Evolutionary conservation across 37 sponge, comb jelly and placozoan species (phyloP), one percentile per base, ranked within the genome.

Genomic region (Dysidea cf. avara): DNA sequence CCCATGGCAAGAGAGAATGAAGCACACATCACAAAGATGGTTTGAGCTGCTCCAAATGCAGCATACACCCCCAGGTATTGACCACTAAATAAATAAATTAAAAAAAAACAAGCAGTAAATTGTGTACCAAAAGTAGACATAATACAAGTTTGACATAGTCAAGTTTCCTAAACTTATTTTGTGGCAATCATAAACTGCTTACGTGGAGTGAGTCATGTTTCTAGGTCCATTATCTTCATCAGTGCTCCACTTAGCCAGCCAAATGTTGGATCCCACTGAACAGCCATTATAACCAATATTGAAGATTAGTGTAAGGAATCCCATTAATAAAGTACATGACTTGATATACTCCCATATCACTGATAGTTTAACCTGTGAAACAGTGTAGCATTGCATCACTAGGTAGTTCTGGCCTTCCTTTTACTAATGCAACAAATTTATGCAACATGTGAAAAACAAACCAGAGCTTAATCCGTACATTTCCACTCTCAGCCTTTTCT

Each of bases 181-280:
- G 7, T 12, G 9, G 46, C 46, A 43, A 43, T 43, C 9, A 9
- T 43, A 43, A n/a, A n/a, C n/a, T n/a, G n/a, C 46, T 43, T 12
- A 43, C 46, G 46, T 43, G 46, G 46, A 43, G 9, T 12, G 46
- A 5, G 46, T 12, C 46, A 43, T 43, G 46, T 43, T 43, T 9
- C 9, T 9, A 43, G 46, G 9, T 43, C 9, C 46, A 12, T 56
- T 12, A 7, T 18, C 65, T 52, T 89, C 75, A 37, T 53, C 31
- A 39, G 80, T 84, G 78, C 90, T 89, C 97, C 97, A 96, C 48
- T 69, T 66, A 28, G 97, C 87, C 66, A 96, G 78, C 97, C 97
- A 96, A 36, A 96, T 62, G 48, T 81, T 82, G 40, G 74, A 55
- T 21, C 87, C 90, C 32, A 85, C 75, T 11, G 76, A 39, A n/a